Conservation (phyloP, 2,113 vertebrate genomes). For the Etheostoma spectabile region DNA sequence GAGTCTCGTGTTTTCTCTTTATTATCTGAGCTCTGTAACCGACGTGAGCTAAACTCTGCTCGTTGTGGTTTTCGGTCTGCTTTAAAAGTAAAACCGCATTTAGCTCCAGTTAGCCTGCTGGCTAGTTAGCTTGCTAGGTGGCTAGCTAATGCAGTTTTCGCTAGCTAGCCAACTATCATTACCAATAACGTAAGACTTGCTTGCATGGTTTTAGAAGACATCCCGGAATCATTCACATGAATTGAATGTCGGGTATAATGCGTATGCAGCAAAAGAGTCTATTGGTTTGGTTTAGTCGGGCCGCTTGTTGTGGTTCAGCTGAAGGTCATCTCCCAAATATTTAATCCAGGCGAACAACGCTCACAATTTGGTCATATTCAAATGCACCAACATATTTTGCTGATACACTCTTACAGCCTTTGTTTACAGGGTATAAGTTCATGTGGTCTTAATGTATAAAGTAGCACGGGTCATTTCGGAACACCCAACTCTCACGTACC, state of each 20-base stretch:
- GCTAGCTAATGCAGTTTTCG: background rate
- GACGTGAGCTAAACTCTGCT: fast-evolving
- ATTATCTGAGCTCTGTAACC: background rate
- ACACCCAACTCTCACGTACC: background rate
- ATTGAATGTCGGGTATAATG: background rate
- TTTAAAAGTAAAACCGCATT: background rate
- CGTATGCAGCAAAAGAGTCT: fast-evolving
- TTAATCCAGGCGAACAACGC: background rate
- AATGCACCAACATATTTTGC: background rate
- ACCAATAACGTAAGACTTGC: too few relatives aligned
- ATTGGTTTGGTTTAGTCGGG: fast-evolving
- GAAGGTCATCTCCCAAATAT: constrained; percentile 68
- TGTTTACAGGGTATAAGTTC: background rate
- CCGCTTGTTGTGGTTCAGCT: constrained; percentile 4
- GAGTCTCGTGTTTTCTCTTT: constrained; percentile 39
- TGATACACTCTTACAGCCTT: background rate
- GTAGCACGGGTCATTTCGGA: constrained; percentile 7
- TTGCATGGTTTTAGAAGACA: background rate
- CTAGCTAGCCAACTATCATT: background rate
- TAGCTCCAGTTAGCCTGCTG: constrained; percentile 13
- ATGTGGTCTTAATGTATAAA: background rate
- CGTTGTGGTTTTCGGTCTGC: too few relatives aligned
- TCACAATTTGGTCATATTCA: background rate
- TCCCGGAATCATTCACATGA: background rate
- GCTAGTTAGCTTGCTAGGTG: too few relatives aligned